phyloP scores from a whole-genome alignment of 2,113 vertebrate genomes.

The Theristicus caerulescens region DNA sequence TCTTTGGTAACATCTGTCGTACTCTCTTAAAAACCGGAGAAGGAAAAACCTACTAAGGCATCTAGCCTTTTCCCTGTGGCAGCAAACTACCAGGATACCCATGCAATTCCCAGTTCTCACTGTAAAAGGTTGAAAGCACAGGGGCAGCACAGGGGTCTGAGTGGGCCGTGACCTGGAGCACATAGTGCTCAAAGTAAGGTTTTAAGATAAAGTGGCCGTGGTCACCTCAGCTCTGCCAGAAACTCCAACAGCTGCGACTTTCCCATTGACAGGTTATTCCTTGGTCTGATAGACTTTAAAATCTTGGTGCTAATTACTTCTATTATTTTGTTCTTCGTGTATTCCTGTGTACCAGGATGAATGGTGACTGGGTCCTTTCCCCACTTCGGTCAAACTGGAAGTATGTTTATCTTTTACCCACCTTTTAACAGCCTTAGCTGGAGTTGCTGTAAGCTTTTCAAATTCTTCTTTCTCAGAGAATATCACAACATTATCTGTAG shows the following conservation, averaged over 20 bases:
- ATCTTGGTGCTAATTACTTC: background rate
- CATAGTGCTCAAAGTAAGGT: background rate
- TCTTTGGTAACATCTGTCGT: background rate
- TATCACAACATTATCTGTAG: slow-evolving; percentile 89
- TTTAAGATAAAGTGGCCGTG: background rate
- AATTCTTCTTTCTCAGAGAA: slow-evolving; percentile 96
- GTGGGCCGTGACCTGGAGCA: background rate
- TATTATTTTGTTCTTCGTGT: background rate
- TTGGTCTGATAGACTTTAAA: background rate
- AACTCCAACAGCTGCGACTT: background rate
- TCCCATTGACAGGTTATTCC: background rate
- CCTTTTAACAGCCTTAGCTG: slow-evolving; percentile 92
- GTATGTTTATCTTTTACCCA: slow-evolving; percentile 51
- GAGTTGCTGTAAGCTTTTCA: slow-evolving; percentile 89
- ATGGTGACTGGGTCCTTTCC: background rate
- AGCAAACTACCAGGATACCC: background rate
- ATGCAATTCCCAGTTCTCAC: background rate
- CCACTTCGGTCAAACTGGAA: background rate
- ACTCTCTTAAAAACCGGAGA: background rate
- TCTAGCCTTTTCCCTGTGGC: background rate
- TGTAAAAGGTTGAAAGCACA: background rate
- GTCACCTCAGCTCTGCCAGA: background rate
- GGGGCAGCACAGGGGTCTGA: background rate
- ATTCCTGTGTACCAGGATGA: background rate
- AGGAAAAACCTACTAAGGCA: background rate